Conservation (phyloP, 2,888 invertebrate species). For the Antheraea assamensis region DNA sequence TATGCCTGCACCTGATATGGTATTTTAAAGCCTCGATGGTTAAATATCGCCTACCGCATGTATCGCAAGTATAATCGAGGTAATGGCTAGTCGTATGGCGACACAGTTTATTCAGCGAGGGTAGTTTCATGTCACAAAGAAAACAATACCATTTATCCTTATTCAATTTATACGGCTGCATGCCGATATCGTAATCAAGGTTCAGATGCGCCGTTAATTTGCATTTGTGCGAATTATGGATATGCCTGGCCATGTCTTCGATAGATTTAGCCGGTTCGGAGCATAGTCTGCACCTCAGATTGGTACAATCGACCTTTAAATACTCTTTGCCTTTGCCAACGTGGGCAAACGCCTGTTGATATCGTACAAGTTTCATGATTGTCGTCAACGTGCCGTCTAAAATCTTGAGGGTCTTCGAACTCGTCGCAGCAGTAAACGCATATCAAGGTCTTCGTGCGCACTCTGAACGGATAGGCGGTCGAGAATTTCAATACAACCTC, state of each 20-base stretch:
- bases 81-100: conserved; percentile 68
- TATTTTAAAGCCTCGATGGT: conserved; percentile 62
- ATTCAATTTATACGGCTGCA: conserved; percentile 64
- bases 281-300: conserved; percentile 63
- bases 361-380: conserved; percentile 55
- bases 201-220: conserved; percentile 42
- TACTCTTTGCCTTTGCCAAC: conserved; percentile 54
- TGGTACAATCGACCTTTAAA: conserved; percentile 65
- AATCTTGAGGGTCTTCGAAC: conserved; percentile 56
- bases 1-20: conserved; percentile 61
- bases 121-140: conserved; percentile 56
- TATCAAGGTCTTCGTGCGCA: conserved; percentile 55
- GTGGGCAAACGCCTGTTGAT: conserved; percentile 65
- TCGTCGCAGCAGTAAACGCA: conserved; percentile 73
- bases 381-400: conserved; percentile 57
- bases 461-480: conserved; percentile 70
- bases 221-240: conserved; percentile 49
- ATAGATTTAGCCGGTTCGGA: conserved; percentile 45
- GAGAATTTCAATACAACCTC: conserved; percentile 68
- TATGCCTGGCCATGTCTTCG: conserved; percentile 54
- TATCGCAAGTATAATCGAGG: conserved; percentile 62
- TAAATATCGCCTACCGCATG: conserved; percentile 64
- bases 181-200: conserved; percentile 52
- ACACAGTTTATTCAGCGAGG: conserved; percentile 57
- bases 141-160: conserved; percentile 60